These are phyloP conservation scores for Delia radicum DNA, from an alignment of 1,140 invertebrate species.

Conservation along the genomic window DNA sequence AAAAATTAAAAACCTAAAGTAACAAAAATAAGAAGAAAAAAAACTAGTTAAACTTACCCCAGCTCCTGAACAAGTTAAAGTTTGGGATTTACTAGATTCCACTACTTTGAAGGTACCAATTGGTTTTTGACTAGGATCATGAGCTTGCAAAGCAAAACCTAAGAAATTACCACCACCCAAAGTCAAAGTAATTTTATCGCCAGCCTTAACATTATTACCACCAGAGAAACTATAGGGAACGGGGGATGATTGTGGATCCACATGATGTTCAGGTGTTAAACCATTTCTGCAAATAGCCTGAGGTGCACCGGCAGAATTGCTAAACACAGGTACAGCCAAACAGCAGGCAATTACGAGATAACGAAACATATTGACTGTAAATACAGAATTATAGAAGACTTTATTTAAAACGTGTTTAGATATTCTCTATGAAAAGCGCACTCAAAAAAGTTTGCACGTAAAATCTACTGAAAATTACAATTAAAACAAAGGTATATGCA, in stretches of 20 bases:
- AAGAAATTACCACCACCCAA: conserved; percentile 43
- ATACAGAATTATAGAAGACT: neutral
- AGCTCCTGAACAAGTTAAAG: conserved; percentile 37
- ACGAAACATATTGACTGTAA: conserved; percentile 39
- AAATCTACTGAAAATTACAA: too few relatives aligned
- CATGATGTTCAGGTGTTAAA: conserved; percentile 46
- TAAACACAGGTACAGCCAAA: conserved; percentile 35
- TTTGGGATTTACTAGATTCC: conserved; percentile 41
- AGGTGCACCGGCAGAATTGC: conserved; percentile 44
- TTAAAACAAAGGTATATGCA: too few relatives aligned
- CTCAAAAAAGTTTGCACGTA: too few relatives aligned
- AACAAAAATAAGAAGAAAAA: neutral
- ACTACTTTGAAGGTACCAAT: conserved; percentile 44
- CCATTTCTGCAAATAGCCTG: conserved; percentile 39
- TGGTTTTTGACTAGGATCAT: conserved; percentile 44
- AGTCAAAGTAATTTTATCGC: conserved; percentile 37
- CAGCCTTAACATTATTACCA: neutral
- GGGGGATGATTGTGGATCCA: conserved; percentile 32
- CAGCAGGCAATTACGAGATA: conserved; percentile 38
- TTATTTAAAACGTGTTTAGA: neutral
- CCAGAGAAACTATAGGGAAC: conserved; percentile 27
- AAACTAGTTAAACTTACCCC: conserved; percentile 30
- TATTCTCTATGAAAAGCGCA: too few relatives aligned
- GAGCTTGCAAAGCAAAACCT: conserved; percentile 48
- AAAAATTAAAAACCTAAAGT: neutral